Base-by-base conservation (phyloP, 1,140 invertebrate genomes). In the Brachionus asplanchnoidis region DNA sequence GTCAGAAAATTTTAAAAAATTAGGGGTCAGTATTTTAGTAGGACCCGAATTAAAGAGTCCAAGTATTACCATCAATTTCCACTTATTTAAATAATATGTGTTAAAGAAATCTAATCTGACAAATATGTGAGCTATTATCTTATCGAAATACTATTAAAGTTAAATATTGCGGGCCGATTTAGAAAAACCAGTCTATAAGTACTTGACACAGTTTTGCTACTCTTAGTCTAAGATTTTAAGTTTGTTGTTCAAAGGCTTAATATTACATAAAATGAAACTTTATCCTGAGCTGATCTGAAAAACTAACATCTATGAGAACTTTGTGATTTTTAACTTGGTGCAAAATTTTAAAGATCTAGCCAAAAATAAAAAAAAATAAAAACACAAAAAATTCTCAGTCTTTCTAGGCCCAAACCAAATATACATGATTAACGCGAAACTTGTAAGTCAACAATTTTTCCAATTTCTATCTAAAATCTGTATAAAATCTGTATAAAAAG, bases 231-330 rank as follows among this genome's bases (percentile, higher is more conserved):
- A 32, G 36, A 32, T 68, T 68, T 5, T n/a, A n/a, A 68, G 5
- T 32, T 32, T 68, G 14, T 28, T 28, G 6, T 28, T 1, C 66
- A 11, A 68, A 68, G 12, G 26, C 9, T 40, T 68, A 32, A 32
- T 68, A 68, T 68, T 68, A 68, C 66, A 68, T 68, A 60, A 68
- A 68, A 68, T 68, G 66, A 32, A 68, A 68, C 32, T n/a, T 68
- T 68, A 68, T 68, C 26, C 26, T 17, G 3, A 14, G 26, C n/a
- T 68, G 26, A 68, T 60, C 53, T 23, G 6, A 60, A 60, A 60
- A 60, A 20, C 66, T 68, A 68, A 68, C 66, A 68, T 68, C 9
- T 68, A 68, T 68, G 66, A 36, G 66, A 68, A 68, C 26, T 68
- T n/a, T 11, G 12, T 40, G 26, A 68, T 32, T 68, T 23, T 40